Evolutionary conservation across 2,797 vertebrate species (phyloP).

Genomic region (Spatula versicolor): DNA sequence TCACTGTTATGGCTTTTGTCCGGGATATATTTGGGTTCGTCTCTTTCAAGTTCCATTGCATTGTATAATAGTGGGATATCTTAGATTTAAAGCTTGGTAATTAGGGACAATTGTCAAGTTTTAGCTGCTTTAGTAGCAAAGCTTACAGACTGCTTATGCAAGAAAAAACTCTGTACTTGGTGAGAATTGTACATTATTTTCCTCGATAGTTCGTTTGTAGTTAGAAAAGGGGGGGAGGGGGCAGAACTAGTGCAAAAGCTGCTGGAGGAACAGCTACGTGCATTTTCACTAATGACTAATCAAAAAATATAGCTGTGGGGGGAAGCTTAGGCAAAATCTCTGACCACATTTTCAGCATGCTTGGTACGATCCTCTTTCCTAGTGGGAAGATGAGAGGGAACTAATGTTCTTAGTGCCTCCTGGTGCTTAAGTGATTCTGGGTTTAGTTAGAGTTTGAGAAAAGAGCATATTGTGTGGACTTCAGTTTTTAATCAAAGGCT

Average conservation of each 20-base stretch:
- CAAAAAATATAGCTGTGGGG: background rate
- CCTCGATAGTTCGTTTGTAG: background rate
- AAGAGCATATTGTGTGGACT: background rate
- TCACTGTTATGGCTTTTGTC: background rate
- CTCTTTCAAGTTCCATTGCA: background rate
- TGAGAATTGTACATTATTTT: background rate
- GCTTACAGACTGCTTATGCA: background rate
- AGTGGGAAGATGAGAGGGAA: background rate
- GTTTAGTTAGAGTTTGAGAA: background rate
- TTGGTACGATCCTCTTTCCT: background rate
- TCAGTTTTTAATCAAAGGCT: background rate
- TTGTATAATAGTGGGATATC: background rate
- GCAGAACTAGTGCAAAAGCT: background rate
- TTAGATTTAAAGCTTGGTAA: background rate
- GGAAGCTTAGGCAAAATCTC: background rate
- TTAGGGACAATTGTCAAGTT: background rate
- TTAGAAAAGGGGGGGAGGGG: background rate
- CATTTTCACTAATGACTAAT: background rate
- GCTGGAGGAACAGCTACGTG: background rate
- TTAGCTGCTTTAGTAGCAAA: background rate
- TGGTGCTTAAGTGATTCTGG: background rate
- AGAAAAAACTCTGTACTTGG: background rate
- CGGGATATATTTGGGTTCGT: background rate
- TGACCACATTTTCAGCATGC: background rate
- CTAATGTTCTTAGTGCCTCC: background rate